Conservation (phyloP, 2,888 invertebrate genomes). For the Ephialtes manifestator region DNA sequence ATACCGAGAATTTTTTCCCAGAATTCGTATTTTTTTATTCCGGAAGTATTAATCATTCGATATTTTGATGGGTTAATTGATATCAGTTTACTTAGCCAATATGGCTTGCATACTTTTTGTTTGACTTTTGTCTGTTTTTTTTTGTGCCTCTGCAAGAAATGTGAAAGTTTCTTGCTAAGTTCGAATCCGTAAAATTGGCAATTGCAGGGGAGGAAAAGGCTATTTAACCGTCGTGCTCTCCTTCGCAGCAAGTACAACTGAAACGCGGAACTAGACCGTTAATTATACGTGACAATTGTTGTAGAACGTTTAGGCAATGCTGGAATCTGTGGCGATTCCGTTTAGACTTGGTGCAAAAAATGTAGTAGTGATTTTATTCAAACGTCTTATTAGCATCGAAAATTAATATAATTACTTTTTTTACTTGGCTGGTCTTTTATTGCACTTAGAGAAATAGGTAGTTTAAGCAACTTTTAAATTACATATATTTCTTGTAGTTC, state of each 20-base stretch:
- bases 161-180: conserved; percentile 31
- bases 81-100: conserved; percentile 8
- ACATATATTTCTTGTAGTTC: no score
- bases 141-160: neutral
- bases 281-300: conserved; percentile 10
- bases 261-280: conserved; percentile 28
- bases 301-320: neutral
- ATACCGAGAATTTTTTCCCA: conserved; percentile 19
- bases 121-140: neutral
- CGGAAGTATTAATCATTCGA: conserved; percentile 55
- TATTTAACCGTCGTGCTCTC: conserved; percentile 32
- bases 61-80: conserved; percentile 28
- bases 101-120: neutral
- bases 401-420: no score
- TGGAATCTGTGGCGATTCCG: neutral
- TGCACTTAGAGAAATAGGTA: no score
- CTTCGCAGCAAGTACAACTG: conserved; percentile 23
- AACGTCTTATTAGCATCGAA: no score
- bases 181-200: conserved; percentile 45
- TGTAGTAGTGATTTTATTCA: neutral
- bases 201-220: conserved; percentile 13
- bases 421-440: no score
- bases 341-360: neutral
- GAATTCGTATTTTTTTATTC: neutral
- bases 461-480: no score